A percentile compares a stretch with the other conserved stretches of the same genome.
These are phyloP conservation scores for Limnothrissa miodon DNA, from an alignment of 2,113 vertebrate genomes.

Conservation along the genomic window DNA sequence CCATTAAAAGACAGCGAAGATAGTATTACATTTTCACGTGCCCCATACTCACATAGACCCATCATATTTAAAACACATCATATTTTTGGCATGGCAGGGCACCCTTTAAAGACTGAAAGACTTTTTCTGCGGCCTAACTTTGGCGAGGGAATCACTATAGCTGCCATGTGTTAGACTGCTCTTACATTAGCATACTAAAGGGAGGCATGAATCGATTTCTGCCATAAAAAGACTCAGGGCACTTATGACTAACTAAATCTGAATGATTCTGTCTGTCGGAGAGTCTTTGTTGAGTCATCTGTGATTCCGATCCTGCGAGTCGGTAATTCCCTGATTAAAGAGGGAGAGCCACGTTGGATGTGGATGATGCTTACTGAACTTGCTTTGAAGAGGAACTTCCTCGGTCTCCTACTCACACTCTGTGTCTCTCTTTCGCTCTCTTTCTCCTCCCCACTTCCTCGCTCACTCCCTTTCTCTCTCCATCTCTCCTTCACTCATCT, in stretches of 20 bases:
- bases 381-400: conserved; percentile 2
- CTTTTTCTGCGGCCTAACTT: not conserved
- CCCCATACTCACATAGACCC: no score
- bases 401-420: not conserved
- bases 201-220: not conserved
- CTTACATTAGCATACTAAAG: not conserved
- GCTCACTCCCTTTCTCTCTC: not conserved
- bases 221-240: not conserved
- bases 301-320: conserved; percentile 3
- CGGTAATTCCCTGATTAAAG: conserved; percentile 2
- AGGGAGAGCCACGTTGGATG: not conserved
- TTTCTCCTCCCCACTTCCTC: not conserved
- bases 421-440: not conserved
- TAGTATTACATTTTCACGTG: no score
- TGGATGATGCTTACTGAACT: not conserved
- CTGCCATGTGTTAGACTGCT: not conserved
- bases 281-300: conserved; percentile 1
- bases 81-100: no score
- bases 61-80: no score
- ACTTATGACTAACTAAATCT: not conserved
- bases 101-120: no score
- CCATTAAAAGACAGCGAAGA: no score
- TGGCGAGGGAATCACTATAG: not conserved
- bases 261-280: not conserved
- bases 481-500: not conserved